Percentiles rank a stretch among this genome's conserved stretches.
These are phyloP conservation scores for zebrafish (Danio rerio) DNA, from an alignment of 2,113 vertebrate species.

Conservation along the genomic window DNA sequence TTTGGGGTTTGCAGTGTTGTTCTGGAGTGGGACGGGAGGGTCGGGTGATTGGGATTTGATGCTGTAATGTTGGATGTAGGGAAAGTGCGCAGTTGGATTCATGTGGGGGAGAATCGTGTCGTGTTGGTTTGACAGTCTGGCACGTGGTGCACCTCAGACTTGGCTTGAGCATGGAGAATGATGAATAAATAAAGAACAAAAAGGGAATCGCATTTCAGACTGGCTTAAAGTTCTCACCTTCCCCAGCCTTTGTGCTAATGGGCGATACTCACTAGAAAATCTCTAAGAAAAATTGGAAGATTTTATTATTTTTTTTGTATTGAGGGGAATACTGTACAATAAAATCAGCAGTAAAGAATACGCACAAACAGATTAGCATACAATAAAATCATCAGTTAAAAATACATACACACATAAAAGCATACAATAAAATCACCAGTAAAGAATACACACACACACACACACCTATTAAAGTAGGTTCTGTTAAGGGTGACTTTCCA, in stretches of 20 bases:
- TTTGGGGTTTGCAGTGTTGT: constrained; percentile 5
- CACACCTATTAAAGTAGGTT: no score
- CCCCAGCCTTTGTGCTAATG: not conserved
- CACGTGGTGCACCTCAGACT: constrained; percentile 38
- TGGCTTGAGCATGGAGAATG: constrained; percentile 14
- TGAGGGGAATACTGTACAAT: not conserved
- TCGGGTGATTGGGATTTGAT: not conserved
- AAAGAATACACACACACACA: no score
- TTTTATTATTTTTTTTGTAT: not conserved
- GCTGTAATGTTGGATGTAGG: not conserved
- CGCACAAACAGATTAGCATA: no score
- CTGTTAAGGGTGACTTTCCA: no score
- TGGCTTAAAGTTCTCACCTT: constrained; percentile 28
- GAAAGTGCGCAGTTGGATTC: constrained; percentile 23
- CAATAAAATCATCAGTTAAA: no score
- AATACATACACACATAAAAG: no score
- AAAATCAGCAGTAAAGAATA: no score
- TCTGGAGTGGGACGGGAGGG: not conserved
- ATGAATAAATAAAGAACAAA: constrained; percentile 53
- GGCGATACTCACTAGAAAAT: not conserved
- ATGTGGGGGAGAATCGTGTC: constrained; percentile 13
- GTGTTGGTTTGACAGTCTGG: constrained; percentile 23
- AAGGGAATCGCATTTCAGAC: constrained; percentile 46
- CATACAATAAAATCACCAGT: no score
- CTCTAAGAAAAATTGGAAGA: not conserved